phyloP scores from a whole-genome alignment of 2,113 vertebrate species.

The Lepisosteus oculatus region DNA sequence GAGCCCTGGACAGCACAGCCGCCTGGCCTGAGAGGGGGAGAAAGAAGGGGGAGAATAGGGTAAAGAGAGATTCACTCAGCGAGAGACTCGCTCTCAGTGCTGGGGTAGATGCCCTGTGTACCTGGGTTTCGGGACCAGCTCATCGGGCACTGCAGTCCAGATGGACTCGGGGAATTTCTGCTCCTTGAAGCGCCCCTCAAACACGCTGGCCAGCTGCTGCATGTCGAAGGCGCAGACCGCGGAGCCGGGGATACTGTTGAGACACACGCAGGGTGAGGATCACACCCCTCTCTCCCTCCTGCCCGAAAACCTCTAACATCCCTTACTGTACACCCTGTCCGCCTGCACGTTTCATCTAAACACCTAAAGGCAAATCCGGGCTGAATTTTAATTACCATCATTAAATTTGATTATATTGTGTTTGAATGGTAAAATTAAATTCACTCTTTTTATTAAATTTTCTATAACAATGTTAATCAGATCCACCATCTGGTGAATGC shows the following conservation, averaged over 20 bases:
- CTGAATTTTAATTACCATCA: no score
- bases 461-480: no score
- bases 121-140: conserved; percentile 88
- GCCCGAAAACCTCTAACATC: no score
- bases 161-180: conserved; percentile 93
- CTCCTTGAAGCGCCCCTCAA: conserved; percentile 92
- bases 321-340: no score
- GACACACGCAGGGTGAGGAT: neutral
- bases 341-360: no score
- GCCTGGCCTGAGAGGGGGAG: conserved; percentile 72
- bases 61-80: neutral
- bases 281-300: no score
- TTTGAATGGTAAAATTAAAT: no score
- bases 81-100: no score
- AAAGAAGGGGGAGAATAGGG: conserved; percentile 10
- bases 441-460: no score
- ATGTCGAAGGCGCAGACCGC: conserved; percentile 95
- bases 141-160: conserved; percentile 90
- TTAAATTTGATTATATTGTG: no score
- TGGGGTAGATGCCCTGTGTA: conserved; percentile 43
- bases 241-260: conserved; percentile 83
- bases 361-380: no score
- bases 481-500: no score
- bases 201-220: conserved; percentile 81
- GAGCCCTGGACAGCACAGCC: conserved; percentile 81